Evolutionary conservation across 2,888 invertebrate species (phyloP).

Genomic region (Meteorus cinctellus): DNA sequence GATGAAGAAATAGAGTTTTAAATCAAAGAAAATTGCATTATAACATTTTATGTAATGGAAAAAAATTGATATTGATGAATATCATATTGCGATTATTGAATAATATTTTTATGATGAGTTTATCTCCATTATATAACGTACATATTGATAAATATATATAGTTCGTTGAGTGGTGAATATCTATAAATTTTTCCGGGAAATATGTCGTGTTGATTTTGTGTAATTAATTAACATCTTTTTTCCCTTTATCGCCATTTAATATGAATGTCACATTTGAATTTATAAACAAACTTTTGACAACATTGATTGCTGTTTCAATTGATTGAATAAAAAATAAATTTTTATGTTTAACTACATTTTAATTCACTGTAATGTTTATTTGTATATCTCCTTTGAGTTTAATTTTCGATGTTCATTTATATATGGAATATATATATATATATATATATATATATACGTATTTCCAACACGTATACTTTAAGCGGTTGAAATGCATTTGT

Average conservation of each 20-base stretch:
- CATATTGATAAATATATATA: neutral
- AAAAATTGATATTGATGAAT: constrained; percentile 8
- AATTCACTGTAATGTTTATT: neutral
- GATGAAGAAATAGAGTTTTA: neutral
- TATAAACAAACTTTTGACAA: neutral
- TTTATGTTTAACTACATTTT: neutral
- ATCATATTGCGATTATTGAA: neutral
- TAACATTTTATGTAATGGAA: neutral
- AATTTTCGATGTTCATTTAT: neutral
- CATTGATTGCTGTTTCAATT: too few species aligned
- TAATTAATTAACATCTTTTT: neutral
- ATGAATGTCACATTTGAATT: neutral
- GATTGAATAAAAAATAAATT: too few species aligned
- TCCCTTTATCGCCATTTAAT: neutral
- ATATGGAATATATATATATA: neutral
- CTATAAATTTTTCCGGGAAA: neutral
- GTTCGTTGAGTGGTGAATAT: neutral
- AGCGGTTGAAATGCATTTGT: constrained; percentile 31
- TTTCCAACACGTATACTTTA: neutral
- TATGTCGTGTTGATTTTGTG: neutral
- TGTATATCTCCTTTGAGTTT: neutral
- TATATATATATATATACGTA: neutral
- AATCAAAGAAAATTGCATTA: neutral
- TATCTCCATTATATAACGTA: neutral
- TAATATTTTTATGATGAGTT: neutral